Base-by-base conservation (phyloP, 2,797 vertebrate species). In the Enteromius argenteus region DNA sequence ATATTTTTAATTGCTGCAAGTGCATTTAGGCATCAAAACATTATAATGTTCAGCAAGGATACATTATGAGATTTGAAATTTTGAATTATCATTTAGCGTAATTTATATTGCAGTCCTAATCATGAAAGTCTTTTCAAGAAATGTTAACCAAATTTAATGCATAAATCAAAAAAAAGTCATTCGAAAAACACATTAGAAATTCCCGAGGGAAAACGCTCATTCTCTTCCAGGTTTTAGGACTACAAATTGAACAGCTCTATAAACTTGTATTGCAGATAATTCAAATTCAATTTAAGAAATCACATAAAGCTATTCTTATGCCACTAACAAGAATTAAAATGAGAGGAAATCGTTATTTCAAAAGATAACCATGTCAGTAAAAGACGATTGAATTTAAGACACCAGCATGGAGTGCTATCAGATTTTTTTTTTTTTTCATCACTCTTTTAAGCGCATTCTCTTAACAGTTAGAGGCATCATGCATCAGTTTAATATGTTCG, bases 321-420 rank as follows among this genome's bases (percentile, higher is more conserved):
- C 19, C 30, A 75, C 5, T 71, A 23, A 14, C 64, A 75, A 49
- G 72, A 10, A 53, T 67, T 51, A 23, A 51, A 75, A 66, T 35
- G 19, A 19, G 35, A 79, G 46, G 32, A 86, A 68, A 60, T 62
- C 17, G 2, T 64, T 27, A 49, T 83, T 86, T 85, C 44, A 78
- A 60, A 35, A 74, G 79, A 77, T 21, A 67, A 85, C 60, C 35
- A 66, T 79, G 82, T 58, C 79, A 87, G 72, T 71, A 76, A 84
- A 37, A 74, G 37, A 51, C 30, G 30, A 51, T 15, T 46, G 35
- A 69, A 76, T 72, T 73, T 21, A 85, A 84, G 66, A 86, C 37
- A 51, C 62, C 44, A 85, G 78, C 78, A 69, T 19, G 13, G 56
- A 79, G 73, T 81, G 69, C 75, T 84, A 68, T 74, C 75, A 71